These are phyloP conservation scores for Trichonephila clavata DNA, from an alignment of 1,140 invertebrate species.

Conservation along the genomic window DNA sequence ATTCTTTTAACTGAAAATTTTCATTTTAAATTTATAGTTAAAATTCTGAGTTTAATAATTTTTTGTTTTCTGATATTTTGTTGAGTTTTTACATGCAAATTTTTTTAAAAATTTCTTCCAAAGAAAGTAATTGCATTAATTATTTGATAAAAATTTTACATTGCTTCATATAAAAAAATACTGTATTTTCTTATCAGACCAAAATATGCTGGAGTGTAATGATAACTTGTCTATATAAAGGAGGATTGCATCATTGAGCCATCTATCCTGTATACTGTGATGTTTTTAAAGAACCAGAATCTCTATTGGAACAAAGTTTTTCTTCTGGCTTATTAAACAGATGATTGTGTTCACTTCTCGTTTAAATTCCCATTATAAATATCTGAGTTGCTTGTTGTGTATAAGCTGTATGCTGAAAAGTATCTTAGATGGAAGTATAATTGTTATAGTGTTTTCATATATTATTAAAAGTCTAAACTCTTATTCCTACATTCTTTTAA, in stretches of 20 bases:
- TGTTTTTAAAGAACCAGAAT: slow-evolving; percentile 50
- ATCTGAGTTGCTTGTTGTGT: slow-evolving; percentile 24
- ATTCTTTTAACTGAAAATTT: too few relatives aligned
- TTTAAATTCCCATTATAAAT: slow-evolving; percentile 19
- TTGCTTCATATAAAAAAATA: neutral
- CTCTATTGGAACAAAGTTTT: slow-evolving; percentile 61
- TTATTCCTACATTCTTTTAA: neutral
- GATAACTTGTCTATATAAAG: slow-evolving; percentile 54
- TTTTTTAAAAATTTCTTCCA: too few relatives aligned
- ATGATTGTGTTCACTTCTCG: slow-evolving; percentile 35
- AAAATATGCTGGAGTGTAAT: slow-evolving; percentile 39
- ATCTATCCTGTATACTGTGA: slow-evolving; percentile 67
- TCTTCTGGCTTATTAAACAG: slow-evolving; percentile 43
- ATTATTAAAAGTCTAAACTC: neutral
- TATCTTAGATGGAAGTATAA: slow-evolving; percentile 13
- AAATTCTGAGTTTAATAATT: too few relatives aligned
- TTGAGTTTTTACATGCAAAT: too few relatives aligned
- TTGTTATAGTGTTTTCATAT: neutral
- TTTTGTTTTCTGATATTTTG: too few relatives aligned
- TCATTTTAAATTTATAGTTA: too few relatives aligned
- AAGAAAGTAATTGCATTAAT: too few relatives aligned
- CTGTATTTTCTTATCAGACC: slow-evolving; percentile 7
- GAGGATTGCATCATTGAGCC: slow-evolving; percentile 59
- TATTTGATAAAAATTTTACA: neutral
- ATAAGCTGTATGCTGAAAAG: slow-evolving; percentile 12